Base-by-base conservation (phyloP, 2,113 vertebrate genomes). In the Arizona elegans region DNA sequence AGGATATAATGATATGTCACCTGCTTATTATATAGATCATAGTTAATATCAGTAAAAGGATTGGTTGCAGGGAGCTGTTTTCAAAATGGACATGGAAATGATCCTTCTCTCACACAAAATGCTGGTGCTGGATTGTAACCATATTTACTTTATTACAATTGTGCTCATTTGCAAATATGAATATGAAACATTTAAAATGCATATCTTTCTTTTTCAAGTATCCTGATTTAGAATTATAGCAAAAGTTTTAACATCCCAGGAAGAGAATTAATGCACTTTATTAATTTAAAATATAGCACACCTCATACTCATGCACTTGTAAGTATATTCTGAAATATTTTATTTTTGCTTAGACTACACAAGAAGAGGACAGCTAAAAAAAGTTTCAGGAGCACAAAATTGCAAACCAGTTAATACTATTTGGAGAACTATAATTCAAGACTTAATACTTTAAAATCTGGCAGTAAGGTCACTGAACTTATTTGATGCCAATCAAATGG, bases 381-480 rank as follows among this genome's bases (percentile, higher is more conserved):
- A 50, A 23, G 33, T 62, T 62, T 47, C 75, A 62, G n/a, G 38
- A 85, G 92, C 47, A 90, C 86, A 89, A 89, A 90, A 26, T 38
- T 62, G 50, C 8, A 38, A 92, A 86, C 75, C 62, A 86, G 23
- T 86, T 65, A 93, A 93, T 90, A 85, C n/a, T 23, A 65, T 93
- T 92, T 93, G 59, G 56, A 93, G 81, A 90, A 93, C 88, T 87
- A 62, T 93, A 93, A 93, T 93, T 93, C 92, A 90, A 90, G 55
- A 23, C 23, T 33, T 90, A 93, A 90, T 47, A 58, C 12, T 86
- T 89, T 90, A 90, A 93, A 93, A 93, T 56, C 75, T 53, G 55
- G 55, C 55, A 23, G 70, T 90, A 85, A 62, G 88, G 75, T 90
- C 75, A 93, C 75, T 86, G 47, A 53, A 93, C 29, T 93, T 88